phyloP scores from a whole-genome alignment of 2,113 vertebrate genomes.

The Crypturellus undulatus region DNA sequence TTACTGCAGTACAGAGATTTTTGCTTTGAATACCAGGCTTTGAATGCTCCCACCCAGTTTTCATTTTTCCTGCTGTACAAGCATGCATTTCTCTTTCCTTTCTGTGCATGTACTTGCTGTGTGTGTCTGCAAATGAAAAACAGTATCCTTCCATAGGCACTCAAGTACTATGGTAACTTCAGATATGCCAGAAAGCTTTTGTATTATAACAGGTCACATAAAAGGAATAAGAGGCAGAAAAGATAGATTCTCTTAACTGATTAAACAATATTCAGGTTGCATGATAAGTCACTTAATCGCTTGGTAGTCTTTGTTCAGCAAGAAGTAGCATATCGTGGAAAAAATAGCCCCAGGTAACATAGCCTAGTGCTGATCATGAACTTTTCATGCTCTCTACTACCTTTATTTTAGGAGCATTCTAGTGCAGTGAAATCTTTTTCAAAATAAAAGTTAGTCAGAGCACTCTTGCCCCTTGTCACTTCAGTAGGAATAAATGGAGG shows the following conservation, averaged over 20 bases:
- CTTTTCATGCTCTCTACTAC: background rate
- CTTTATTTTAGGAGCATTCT: background rate
- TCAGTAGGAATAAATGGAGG: background rate
- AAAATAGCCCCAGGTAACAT: background rate
- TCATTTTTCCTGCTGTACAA: background rate
- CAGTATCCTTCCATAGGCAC: background rate
- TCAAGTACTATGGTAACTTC: background rate
- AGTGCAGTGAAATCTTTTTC: background rate
- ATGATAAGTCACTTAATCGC: background rate
- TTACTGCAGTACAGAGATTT: background rate
- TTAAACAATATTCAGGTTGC: background rate
- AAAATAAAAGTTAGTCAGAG: background rate
- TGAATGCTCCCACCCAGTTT: background rate
- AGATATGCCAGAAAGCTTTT: background rate
- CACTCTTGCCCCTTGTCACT: background rate
- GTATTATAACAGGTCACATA: background rate
- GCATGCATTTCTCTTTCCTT: background rate
- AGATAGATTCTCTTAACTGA: background rate
- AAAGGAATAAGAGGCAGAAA: background rate
- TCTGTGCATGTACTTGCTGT: background rate
- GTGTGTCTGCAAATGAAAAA: background rate
- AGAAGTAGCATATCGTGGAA: background rate
- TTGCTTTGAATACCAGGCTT: background rate
- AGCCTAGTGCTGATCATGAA: background rate
- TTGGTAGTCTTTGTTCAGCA: background rate